Evolutionary conservation across 2,888 invertebrate genomes (phyloP), one percentile per base, ranked within the genome.

Genomic region (Eilema sororculum): DNA sequence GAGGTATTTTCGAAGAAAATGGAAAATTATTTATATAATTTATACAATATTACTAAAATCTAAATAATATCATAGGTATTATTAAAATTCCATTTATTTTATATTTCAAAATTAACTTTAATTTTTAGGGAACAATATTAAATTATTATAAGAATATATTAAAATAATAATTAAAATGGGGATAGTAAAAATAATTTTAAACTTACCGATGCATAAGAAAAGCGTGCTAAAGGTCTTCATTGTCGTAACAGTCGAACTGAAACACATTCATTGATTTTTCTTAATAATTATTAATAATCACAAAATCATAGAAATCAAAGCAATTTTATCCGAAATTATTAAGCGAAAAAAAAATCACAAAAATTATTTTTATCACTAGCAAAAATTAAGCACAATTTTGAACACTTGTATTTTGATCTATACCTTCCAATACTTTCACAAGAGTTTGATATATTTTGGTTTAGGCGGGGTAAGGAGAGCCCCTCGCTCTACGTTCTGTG

Each of bases 341-440:
- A 63, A 63, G 64, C 65, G 60, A 33, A 4, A 28, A 56, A 41
- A 30, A 65, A 60, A 65, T 24, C 60, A 67, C 60, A 58, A 70
- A n/a, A n/a, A 30, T 59, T 28, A 28, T 60, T 22, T 46, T 52
- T 66, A 24, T 56, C 69, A 66, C 69, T n/a, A 64, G 61, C 61
- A 59, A 25, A 22, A 61, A 12, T 41, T 24, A 67, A 66, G 68
- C 72, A 69, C 68, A 4, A 56, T 65, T n/a, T 60, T 63, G 41
- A 68, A 30, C 68, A 71, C 74, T 65, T 69, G 33, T 57, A 64
- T 66, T 62, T 65, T 22, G 13, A 52, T 69, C 73, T 87, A 83
- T 87, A 90, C 94, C 94, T 95, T 89, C 91, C 92, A 93, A 83
- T 87, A 93, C 88, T 92, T 93, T 94, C 92, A 92, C 95, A 86